These are phyloP conservation scores for Aleiodes alternator DNA, from an alignment of 2,888 invertebrate species.

Conservation along the genomic window DNA sequence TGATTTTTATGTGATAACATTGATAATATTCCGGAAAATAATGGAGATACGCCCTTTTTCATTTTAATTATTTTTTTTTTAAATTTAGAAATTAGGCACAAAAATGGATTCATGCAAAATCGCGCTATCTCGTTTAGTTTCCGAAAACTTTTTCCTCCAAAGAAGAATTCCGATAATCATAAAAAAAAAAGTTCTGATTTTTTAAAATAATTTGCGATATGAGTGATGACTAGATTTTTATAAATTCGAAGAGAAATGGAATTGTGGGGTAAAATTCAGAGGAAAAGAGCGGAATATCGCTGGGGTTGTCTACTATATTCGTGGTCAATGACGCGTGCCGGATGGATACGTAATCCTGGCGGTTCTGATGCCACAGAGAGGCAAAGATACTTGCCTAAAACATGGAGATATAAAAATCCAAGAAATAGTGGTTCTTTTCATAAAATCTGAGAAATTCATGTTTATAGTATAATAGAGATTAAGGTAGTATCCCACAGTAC, in stretches of 20 bases:
- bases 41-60: too few relatives aligned
- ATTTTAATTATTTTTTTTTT: too few relatives aligned
- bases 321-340: conserved; percentile 76
- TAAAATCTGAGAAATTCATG: too few relatives aligned
- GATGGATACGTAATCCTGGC: conserved; percentile 75
- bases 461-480: too few relatives aligned
- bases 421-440: too few relatives aligned
- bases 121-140: background rate
- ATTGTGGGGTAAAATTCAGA: conserved; percentile 4
- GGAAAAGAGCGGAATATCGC: conserved; percentile 35
- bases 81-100: too few relatives aligned
- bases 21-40: too few relatives aligned
- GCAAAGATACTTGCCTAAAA: background rate
- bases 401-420: too few relatives aligned
- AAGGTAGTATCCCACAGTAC: too few relatives aligned
- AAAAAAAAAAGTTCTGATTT: too few relatives aligned
- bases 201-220: conserved; percentile 20
- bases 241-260: conserved; percentile 55
- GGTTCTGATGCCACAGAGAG: conserved; percentile 40
- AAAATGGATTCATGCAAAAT: background rate
- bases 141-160: background rate
- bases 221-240: conserved; percentile 74
- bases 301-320: conserved; percentile 67
- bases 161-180: too few relatives aligned
- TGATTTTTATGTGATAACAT: too few relatives aligned